Evolutionary conservation across 2,888 invertebrate genomes (phyloP).

Genomic region (Nysson spinosus): DNA sequence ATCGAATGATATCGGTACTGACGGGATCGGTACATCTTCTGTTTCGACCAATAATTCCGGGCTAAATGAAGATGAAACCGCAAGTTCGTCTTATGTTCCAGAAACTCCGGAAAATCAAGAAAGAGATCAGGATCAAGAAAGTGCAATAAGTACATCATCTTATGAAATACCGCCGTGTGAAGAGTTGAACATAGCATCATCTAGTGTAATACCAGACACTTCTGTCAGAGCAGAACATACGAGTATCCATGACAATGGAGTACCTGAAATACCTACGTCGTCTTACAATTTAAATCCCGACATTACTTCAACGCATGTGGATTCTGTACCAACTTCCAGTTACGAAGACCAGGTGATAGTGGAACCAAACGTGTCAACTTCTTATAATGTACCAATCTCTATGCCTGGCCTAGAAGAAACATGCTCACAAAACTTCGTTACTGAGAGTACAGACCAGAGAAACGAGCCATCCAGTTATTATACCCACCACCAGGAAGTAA

Average conservation of each 20-base stretch:
- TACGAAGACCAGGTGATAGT: constrained; percentile 71
- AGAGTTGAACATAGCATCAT: constrained; percentile 73
- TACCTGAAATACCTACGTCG: constrained; percentile 74
- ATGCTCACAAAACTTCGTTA: constrained; percentile 71
- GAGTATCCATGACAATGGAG: constrained; percentile 73
- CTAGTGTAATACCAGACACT: constrained; percentile 71
- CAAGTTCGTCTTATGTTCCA: constrained; percentile 75
- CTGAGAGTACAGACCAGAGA: constrained; percentile 69
- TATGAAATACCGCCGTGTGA: constrained; percentile 75
- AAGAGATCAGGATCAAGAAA: constrained; percentile 75
- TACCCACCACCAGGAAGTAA: constrained; percentile 65
- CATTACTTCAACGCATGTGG: constrained; percentile 70
- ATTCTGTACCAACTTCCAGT: constrained; percentile 71
- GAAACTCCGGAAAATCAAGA: constrained; percentile 75
- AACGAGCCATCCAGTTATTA: constrained; percentile 73
- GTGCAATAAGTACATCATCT: constrained; percentile 75
- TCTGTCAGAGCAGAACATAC: constrained; percentile 68
- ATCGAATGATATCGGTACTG: constrained; percentile 71
- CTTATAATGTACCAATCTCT: constrained; percentile 72
- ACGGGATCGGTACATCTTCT: constrained; percentile 71
- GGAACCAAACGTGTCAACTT: constrained; percentile 74
- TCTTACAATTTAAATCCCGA: constrained; percentile 74
- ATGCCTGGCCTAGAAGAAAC: constrained; percentile 72
- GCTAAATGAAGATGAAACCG: constrained; percentile 74
- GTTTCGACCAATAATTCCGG: constrained; percentile 68